These are phyloP conservation scores for Neosalanx taihuensis DNA, from an alignment of 2,797 vertebrate genomes.

Conservation along the genomic window DNA sequence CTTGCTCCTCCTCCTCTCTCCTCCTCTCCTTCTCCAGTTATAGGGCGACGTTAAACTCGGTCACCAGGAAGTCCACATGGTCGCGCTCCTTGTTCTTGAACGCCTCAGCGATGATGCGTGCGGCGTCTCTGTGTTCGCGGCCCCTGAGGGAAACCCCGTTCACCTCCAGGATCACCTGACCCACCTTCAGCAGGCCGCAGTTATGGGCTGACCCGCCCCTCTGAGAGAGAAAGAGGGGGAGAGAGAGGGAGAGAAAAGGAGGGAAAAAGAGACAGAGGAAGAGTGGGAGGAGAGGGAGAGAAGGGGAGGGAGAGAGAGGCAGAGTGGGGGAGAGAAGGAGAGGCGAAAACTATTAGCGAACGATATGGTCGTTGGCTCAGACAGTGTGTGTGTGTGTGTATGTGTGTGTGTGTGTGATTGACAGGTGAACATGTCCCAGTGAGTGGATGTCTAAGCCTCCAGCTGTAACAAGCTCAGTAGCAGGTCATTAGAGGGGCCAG, in stretches of 20 bases:
- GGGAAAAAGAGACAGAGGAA: background rate
- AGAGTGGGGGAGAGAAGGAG: background rate
- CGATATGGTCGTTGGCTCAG: too few species aligned
- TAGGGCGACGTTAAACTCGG: slow-evolving; percentile 93
- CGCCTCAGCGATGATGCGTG: slow-evolving; percentile 92
- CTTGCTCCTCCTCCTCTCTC: slow-evolving; percentile 9
- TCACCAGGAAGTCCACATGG: slow-evolving; percentile 92
- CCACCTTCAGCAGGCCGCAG: slow-evolving; percentile 93
- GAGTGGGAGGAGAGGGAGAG: slow-evolving; percentile 7
- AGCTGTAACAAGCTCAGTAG: too few species aligned
- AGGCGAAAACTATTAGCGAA: background rate
- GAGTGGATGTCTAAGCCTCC: too few species aligned
- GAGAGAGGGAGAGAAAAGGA: slow-evolving; percentile 14
- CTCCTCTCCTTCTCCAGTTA: slow-evolving; percentile 52
- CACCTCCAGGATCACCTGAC: slow-evolving; percentile 96
- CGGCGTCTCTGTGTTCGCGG: slow-evolving; percentile 90
- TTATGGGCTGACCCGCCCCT: slow-evolving; percentile 92
- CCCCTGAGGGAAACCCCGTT: slow-evolving; percentile 85
- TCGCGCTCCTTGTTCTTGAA: slow-evolving; percentile 96
- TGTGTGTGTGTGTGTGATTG: too few species aligned
- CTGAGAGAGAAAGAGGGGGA: slow-evolving; percentile 56
- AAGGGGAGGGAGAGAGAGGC: background rate
- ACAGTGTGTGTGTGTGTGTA: too few species aligned
- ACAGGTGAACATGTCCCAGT: too few species aligned
- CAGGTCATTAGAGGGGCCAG: too few species aligned